Evolutionary conservation across 2,113 vertebrate genomes (phyloP), one percentile per base, ranked within the genome.

Genomic region (Hylia prasina): DNA sequence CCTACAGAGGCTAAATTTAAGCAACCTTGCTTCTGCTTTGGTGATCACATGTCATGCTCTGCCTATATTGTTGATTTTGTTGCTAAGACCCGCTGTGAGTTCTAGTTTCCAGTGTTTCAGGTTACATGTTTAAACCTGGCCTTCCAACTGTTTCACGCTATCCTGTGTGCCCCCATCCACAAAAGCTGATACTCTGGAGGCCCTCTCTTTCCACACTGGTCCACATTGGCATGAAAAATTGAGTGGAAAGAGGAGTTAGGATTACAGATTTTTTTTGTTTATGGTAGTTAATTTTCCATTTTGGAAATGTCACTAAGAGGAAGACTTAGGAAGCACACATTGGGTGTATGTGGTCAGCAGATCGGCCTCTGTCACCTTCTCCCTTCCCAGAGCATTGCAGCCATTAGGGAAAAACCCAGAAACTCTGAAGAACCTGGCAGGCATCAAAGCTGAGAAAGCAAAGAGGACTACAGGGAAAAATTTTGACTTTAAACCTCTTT

Each of bases 11-110:
- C 97, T 98, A 98, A 97, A 97, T 98, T 97, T 98, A 98, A 98
- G 97, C 95, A 98, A 95, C 96, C 95, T 97, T 96, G 87, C 82
- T 94, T 90, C 96, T 97, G 93, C 87, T 92, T 91, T 95, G 93
- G 95, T 92, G 96, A 97, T 97, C 97, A 90, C 97, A 97, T 97
- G 97, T 98, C 97, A 96, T 93, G 87, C 6, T 0, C 87, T 95
- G 93, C 84, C 95, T 97, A 97, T 97, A 98, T 94, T 98, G 97
- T 97, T 98, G 97, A 97, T 97, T 97, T 96, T 97, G 97, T 98
- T 98, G 97, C 97, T 98, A 98, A 97, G 97, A 92, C 94, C 87
- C 40, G 4, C 92, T 90, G 87, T 78, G 94, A 97, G 95, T 95
- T 96, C 95, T 88, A 57, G 95, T 97, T 97, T 97, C 97, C 94